phyloP scores from a whole-genome alignment of 2,113 vertebrate species.

The Xiphophorus maculatus region DNA sequence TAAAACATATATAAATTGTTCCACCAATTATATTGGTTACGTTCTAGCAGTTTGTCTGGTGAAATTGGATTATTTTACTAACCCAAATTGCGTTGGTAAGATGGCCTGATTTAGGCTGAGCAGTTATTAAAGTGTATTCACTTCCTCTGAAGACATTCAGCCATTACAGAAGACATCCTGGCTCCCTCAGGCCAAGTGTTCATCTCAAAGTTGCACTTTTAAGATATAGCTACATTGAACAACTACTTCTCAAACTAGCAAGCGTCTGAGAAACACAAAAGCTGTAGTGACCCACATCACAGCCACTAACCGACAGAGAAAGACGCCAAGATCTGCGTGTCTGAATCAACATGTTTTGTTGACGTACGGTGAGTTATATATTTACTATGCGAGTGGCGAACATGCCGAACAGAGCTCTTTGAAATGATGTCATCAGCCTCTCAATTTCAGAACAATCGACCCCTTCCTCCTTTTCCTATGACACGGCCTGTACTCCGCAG shows the following conservation, averaged over 20 bases:
- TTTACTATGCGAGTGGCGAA: constrained; percentile 43
- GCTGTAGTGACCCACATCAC: background rate
- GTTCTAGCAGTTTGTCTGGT: background rate
- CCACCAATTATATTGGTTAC: background rate
- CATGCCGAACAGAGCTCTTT: constrained; percentile 56
- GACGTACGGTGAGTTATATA: constrained; percentile 16
- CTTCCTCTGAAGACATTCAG: constrained; percentile 70
- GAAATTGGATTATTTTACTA: background rate
- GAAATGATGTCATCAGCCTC: constrained; percentile 77
- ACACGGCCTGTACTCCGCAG: constrained; percentile 59
- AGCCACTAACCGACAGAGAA: constrained; percentile 6
- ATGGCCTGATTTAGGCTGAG: background rate
- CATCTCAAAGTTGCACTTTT: constrained; percentile 17
- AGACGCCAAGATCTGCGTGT: constrained; percentile 14
- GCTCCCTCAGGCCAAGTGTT: constrained; percentile 33
- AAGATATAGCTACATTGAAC: constrained; percentile 11
- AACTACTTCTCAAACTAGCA: constrained; percentile 14
- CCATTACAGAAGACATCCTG: constrained; percentile 74
- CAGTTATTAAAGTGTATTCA: constrained; percentile 16
- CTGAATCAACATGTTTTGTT: constrained; percentile 52
- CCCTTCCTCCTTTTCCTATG: constrained; percentile 81
- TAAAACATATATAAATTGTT: background rate
- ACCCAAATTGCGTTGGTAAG: background rate
- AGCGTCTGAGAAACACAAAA: constrained; percentile 22
- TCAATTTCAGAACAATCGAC: constrained; percentile 79